Conservation (phyloP, 2,113 vertebrate species). For the Mirounga angustirostris region DNA sequence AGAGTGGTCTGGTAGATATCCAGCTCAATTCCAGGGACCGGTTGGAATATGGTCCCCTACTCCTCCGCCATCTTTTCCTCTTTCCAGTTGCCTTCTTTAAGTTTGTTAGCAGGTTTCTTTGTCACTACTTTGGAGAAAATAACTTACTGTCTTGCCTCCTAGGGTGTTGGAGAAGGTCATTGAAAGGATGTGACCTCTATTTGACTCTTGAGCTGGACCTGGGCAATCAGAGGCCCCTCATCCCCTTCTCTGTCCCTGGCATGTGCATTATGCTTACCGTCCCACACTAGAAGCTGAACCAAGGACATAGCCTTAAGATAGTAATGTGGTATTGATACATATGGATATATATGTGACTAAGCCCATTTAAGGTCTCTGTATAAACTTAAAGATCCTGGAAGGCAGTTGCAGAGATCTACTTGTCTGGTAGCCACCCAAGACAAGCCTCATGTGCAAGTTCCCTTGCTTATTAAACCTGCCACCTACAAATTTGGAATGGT, state of each 20-base stretch:
- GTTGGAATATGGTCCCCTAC: too few species aligned
- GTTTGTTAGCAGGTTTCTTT: background rate
- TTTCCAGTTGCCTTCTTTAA: background rate
- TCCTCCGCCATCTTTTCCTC: too few species aligned
- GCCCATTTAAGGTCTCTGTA: background rate
- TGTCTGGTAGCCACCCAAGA: background rate
- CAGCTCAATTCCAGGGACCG: too few species aligned
- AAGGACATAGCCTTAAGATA: background rate
- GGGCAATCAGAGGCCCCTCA: background rate
- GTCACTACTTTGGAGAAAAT: background rate
- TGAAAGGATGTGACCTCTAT: background rate
- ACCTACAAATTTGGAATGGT: background rate
- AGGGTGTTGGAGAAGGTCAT: background rate
- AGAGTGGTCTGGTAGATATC: too few species aligned
- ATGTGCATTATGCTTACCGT: background rate
- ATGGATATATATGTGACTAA: background rate
- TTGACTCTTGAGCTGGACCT: background rate
- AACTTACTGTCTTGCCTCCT: background rate
- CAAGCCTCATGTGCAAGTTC: background rate
- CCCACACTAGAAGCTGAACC: background rate
- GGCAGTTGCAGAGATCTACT: background rate
- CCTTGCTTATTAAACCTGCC: background rate
- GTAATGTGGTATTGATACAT: background rate
- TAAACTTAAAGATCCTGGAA: background rate
- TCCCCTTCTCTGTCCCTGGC: background rate